phyloP scores from a whole-genome alignment of 1,140 invertebrate species.

The Forficula auricularia region DNA sequence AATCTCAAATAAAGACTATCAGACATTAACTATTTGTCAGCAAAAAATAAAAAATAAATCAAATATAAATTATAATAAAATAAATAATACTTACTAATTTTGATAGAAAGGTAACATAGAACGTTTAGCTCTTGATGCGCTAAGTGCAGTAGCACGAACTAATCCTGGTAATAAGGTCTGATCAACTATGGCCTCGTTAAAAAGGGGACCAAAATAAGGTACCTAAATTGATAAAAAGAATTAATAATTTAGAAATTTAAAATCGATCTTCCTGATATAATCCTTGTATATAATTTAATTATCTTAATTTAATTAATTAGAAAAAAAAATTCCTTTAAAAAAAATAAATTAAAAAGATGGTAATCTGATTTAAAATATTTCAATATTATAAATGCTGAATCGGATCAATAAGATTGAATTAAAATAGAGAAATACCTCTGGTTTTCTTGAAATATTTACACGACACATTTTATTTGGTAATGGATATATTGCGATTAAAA shows the following conservation, averaged over 20 bases:
- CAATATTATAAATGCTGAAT: too few relatives aligned
- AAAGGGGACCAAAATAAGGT: constrained; percentile 88
- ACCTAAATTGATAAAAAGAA: constrained; percentile 34
- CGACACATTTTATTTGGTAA: constrained; percentile 62
- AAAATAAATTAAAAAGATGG: constrained; percentile 7
- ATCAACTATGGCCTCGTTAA: constrained; percentile 83
- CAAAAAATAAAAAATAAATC: too few relatives aligned
- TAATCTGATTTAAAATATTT: not conserved
- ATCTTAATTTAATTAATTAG: not conserved
- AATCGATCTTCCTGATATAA: not conserved
- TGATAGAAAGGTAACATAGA: constrained; percentile 76
- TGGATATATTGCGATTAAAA: constrained; percentile 93
- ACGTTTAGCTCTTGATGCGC: constrained; percentile 79
- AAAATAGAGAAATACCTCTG: constrained; percentile 39
- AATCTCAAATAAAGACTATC: too few relatives aligned
- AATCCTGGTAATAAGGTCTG: constrained; percentile 67
- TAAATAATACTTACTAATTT: constrained; percentile 54
- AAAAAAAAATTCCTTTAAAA: not conserved
- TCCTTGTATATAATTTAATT: too few relatives aligned
- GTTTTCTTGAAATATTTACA: constrained; percentile 67
- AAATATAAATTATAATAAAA: constrained; percentile 4
- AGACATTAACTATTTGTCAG: too few relatives aligned
- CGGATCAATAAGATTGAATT: too few relatives aligned
- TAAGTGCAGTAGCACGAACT: constrained; percentile 78
- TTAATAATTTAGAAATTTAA: not conserved